phyloP scores from a whole-genome alignment of 2,113 vertebrate genomes.

The Bufo gargarizans region DNA sequence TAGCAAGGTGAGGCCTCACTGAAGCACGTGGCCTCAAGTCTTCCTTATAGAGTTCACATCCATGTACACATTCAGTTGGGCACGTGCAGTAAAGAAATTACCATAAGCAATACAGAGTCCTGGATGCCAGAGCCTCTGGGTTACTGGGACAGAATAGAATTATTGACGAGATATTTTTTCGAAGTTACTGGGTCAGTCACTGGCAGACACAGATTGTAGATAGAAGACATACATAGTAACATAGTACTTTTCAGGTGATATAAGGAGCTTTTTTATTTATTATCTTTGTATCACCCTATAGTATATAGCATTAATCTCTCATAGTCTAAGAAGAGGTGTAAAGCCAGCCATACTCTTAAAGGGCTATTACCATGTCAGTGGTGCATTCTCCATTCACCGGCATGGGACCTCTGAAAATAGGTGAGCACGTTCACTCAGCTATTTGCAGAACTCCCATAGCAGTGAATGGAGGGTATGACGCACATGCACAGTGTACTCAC shows the following conservation, averaged over 20 bases:
- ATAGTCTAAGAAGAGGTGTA: too few species aligned
- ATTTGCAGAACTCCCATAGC: too few species aligned
- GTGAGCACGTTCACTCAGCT: too few species aligned
- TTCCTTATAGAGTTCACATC: neutral
- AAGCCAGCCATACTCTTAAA: too few species aligned
- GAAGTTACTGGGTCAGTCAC: neutral
- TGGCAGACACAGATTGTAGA: neutral
- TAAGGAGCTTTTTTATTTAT: too few species aligned
- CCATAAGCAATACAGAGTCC: neutral
- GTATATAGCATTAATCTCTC: neutral
- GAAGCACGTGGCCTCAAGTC: neutral
- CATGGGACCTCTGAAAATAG: too few species aligned
- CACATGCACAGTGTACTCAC: too few species aligned
- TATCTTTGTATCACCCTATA: neutral
- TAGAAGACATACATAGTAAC: neutral
- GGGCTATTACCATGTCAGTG: too few species aligned
- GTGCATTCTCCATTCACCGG: too few species aligned
- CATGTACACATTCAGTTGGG: neutral
- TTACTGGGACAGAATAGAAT: neutral
- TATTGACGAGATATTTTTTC: neutral
- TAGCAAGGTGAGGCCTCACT: neutral
- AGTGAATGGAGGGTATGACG: too few species aligned
- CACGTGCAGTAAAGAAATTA: neutral
- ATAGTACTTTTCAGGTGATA: neutral
- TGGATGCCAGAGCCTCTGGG: neutral